Base-by-base conservation (phyloP, 1,140 invertebrate species). In the Drosophila simulans region DNA sequence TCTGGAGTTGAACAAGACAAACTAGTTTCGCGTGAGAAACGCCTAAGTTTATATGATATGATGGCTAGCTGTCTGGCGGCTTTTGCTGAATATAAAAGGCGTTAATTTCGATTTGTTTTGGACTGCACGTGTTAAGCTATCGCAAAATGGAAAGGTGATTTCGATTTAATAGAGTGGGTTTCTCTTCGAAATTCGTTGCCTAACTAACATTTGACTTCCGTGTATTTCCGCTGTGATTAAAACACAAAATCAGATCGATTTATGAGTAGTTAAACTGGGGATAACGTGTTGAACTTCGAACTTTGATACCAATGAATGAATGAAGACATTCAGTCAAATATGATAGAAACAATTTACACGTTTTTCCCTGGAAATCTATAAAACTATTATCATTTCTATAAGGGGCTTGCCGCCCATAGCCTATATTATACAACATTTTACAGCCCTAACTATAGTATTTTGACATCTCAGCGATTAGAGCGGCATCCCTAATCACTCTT, bases 1-100 rank as follows among this genome's bases (percentile, higher is more conserved):
- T 72, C 69, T 63, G 69, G 70, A 63, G 52, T 40, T 53, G 42
- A 63, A 63, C 71, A 55, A 56, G 70, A 34, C 58, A 64, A 74
- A 74, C 71, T 64, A 74, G 71, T 74, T 74, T 56, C 5, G 13
- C 27, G 57, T 17, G 51, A 73, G 63, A 12, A 54, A 46, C n/a
- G n/a, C 59, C 54, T 43, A 15, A 13, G 35, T 12, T 68, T 34
- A 66, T 63, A 20, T 65, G 15, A 15, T 65, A 39, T 46, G 39
- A 37, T 43, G 55, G 31, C 22, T 35, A 54, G 56, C 64, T 27
- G 69, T 74, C 53, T 75, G 48, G 37, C 51, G 31, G 48, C 20
- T 20, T 69, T 53, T 54, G 27, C 35, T 40, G 27, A 49, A 71
- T 71, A 57, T 57, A 56, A 70, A 27, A 40, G 42, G 46, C 17